Evolutionary conservation across 2,113 vertebrate species (phyloP).

Genomic region (Crypturellus undulatus): DNA sequence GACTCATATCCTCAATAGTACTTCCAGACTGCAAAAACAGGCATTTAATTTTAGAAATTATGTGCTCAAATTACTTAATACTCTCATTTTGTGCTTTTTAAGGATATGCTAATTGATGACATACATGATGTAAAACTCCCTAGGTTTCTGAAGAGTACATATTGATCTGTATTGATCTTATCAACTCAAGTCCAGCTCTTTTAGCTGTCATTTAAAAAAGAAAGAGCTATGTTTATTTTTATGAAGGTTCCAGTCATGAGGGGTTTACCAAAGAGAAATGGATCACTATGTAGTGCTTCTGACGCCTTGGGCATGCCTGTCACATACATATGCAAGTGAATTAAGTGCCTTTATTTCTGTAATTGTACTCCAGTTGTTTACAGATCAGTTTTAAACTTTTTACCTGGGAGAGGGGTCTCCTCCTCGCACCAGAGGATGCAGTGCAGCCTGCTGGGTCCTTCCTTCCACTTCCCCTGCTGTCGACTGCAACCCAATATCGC

Average conservation of each 20-base stretch:
- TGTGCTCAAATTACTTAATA: not conserved
- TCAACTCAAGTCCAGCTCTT: not conserved
- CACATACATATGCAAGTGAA: not conserved
- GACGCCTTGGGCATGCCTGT: not conserved
- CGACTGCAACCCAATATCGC: not conserved
- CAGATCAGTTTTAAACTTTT: not conserved
- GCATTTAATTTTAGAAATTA: conserved; percentile 35
- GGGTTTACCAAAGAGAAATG: not conserved
- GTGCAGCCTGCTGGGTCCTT: not conserved
- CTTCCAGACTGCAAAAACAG: not conserved
- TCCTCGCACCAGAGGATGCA: no score
- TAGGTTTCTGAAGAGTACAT: not conserved
- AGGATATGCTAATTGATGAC: not conserved
- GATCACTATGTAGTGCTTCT: not conserved
- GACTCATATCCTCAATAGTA: not conserved
- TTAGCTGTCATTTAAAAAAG: not conserved
- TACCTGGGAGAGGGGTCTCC: no score
- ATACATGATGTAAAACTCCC: not conserved
- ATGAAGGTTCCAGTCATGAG: not conserved
- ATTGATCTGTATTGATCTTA: not conserved
- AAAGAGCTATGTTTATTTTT: not conserved
- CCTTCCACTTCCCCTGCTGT: not conserved
- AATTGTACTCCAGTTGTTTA: not conserved
- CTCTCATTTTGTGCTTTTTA: not conserved
- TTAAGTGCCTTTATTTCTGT: not conserved